Base-by-base conservation (phyloP, 1,140 invertebrate species). In the Hylaeus anthracinus region DNA sequence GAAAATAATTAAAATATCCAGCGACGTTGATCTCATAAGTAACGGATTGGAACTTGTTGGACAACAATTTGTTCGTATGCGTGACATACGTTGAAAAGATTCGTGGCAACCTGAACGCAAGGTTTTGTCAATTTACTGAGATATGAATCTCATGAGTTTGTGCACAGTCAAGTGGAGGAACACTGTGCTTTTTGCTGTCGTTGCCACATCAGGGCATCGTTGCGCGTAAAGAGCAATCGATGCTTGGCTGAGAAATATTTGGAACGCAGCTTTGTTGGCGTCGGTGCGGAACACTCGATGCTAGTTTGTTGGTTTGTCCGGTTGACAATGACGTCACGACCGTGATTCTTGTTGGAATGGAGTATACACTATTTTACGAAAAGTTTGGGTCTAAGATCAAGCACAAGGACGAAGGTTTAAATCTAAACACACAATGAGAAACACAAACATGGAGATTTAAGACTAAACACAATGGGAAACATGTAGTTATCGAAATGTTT, bases 81-180 rank as follows among this genome's bases (percentile, higher is more conserved):
- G 90, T 9, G 93, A 93, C 69, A 90, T 93, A 89, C 92, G 93
- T 75, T 93, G 93, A 93, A 84, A 64, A 70, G 72, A 83, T 51
- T 72, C 48, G 69, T 79, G 77, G 76, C 71, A 77, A 82, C 76
- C 83, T 72, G 76, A 14, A 58, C 45, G 43, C 26, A 61, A 77
- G 70, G 81, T 80, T 66, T 88, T 71, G 78, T 76, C 66, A 81
- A 81, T 88, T 86, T 86, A 86, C 74, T 84, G 91, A 93, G 93
- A 93, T 93, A 93, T 93, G 92, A 93, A 92, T 92, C 91, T 93
- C 91, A 91, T 89, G 86, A 88, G 79, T 91, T 92, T 92, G 87
- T 90, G 87, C 88, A 87, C 88, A 89, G 90, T 86, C 64, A 26
- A 26, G 26, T 26, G 26, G 79, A 89, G 81, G 79, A 69, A 82